These are phyloP conservation scores for Heptranchias perlo DNA, from an alignment of 2,113 vertebrate genomes.

Conservation along the genomic window DNA sequence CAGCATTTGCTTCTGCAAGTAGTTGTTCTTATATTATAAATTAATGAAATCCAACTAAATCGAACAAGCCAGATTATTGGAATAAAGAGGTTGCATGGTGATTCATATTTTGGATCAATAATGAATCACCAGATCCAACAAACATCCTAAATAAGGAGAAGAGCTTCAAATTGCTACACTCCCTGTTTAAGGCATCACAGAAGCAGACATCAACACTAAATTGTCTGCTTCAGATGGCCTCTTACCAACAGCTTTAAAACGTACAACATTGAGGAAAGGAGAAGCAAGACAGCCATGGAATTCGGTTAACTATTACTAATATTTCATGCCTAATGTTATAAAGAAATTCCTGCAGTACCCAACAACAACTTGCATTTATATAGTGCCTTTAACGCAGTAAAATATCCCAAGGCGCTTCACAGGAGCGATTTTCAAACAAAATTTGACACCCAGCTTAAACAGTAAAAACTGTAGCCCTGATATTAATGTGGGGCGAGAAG, in stretches of 20 bases:
- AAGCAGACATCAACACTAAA: neutral
- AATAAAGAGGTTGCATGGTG: neutral
- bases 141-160: neutral
- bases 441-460: neutral
- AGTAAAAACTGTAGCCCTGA: neutral
- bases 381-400: no score
- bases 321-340: neutral
- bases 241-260: neutral
- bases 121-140: neutral
- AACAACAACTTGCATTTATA: no score
- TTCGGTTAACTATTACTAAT: neutral
- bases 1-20: neutral
- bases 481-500: neutral
- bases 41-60: neutral
- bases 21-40: neutral
- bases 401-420: no score
- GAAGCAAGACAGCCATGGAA: neutral
- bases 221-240: neutral
- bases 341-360: neutral
- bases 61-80: neutral
- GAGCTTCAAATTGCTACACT: neutral
- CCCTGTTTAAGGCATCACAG: neutral
- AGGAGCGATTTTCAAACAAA: no score
- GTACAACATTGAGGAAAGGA: neutral
- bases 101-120: neutral